These are phyloP conservation scores for Crotalus tigris DNA, from an alignment of 2,113 vertebrate species.

Conservation along the genomic window DNA sequence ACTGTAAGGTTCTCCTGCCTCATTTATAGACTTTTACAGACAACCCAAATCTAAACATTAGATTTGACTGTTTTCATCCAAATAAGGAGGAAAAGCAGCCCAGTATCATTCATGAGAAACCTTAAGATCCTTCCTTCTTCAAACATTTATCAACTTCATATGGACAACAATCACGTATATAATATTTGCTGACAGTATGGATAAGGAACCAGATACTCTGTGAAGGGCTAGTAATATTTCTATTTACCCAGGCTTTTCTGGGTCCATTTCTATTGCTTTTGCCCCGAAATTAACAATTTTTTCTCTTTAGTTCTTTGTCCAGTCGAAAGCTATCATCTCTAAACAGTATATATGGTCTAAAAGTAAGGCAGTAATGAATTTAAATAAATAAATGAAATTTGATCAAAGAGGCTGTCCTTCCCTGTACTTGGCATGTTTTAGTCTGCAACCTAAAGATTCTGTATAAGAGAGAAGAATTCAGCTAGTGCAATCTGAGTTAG, in stretches of 20 bases:
- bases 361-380: not conserved
- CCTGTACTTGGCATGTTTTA: not conserved
- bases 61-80: not conserved
- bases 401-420: not conserved
- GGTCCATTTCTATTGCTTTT: not conserved
- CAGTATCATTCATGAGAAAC: not conserved
- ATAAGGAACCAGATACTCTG: not conserved
- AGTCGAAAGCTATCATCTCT: not conserved
- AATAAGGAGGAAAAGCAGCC: not conserved
- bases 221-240: not conserved
- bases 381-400: not conserved
- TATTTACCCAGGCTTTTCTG: not conserved
- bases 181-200: not conserved
- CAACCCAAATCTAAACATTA: not conserved
- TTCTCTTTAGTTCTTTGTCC: not conserved
- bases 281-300: not conserved
- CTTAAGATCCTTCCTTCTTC: not conserved
- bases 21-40: not conserved
- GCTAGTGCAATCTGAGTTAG: slow-evolving; percentile 4
- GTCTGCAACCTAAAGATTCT: not conserved
- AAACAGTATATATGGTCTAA: not conserved
- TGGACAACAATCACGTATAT: not conserved
- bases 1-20: not conserved
- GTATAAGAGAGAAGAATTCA: not conserved
- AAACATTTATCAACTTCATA: not conserved